phyloP scores from a whole-genome alignment of 2,888 invertebrate genomes.

The Thumatha senex region DNA sequence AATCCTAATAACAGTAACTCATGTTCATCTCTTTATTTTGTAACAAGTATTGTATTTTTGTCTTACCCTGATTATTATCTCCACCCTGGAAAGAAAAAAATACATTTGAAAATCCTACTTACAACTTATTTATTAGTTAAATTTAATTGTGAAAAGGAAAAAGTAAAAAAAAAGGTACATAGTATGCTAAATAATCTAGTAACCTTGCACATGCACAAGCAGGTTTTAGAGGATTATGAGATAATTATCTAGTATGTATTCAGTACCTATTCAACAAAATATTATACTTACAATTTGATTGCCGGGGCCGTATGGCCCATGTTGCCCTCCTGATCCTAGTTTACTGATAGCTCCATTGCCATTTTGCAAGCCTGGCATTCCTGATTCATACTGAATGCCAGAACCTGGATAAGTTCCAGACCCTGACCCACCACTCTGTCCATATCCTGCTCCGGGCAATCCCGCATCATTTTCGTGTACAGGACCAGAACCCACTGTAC shows the following conservation, averaged over 20 bases:
- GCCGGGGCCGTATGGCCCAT: background rate
- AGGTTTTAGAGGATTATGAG: too few relatives aligned
- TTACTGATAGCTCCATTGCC: slow-evolving; percentile 1
- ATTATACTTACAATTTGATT: slow-evolving; percentile 3
- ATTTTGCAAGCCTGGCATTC: slow-evolving; percentile 17
- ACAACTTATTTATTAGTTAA: too few relatives aligned
- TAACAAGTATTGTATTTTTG: too few relatives aligned
- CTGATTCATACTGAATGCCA: slow-evolving; percentile 11
- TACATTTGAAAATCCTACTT: background rate
- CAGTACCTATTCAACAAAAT: background rate
- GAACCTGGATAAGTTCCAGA: slow-evolving; percentile 1
- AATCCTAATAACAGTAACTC: too few relatives aligned
- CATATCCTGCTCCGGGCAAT: slow-evolving; percentile 23
- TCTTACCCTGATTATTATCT: slow-evolving; percentile 9
- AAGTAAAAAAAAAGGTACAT: too few relatives aligned
- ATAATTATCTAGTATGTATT: too few relatives aligned
- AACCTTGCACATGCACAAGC: too few relatives aligned
- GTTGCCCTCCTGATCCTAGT: background rate
- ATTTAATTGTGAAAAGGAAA: too few relatives aligned
- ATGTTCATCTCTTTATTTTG: too few relatives aligned
- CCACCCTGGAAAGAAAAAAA: slow-evolving; percentile 8
- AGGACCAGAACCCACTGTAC: slow-evolving; percentile 15
- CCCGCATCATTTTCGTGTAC: too few relatives aligned
- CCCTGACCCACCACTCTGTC: slow-evolving; percentile 2
- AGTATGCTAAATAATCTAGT: too few relatives aligned